Percentiles rank a stretch among this genome's conserved stretches.
Conservation (phyloP, 2,888 invertebrate species). For the Xylophagus ater region DNA sequence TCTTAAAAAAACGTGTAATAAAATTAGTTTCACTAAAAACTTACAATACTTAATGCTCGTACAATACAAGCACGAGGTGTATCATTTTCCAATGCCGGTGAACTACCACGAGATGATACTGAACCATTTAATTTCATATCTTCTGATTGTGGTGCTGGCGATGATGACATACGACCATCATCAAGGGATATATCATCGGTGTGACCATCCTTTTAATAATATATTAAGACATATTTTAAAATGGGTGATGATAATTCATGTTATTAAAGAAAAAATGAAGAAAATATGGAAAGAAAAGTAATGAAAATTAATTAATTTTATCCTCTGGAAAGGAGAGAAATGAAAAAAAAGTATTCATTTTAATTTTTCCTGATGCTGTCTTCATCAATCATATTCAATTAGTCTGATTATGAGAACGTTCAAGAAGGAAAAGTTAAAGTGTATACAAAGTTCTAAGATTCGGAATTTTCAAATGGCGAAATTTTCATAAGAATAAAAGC, state of each 20-base stretch:
- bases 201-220: constrained; percentile 26
- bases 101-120: constrained; percentile 35
- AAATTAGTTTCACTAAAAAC: constrained; percentile 19
- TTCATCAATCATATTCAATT: constrained; percentile 19
- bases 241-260: neutral
- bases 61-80: constrained; percentile 31
- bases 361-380: constrained; percentile 12
- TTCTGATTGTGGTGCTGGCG: constrained; percentile 27
- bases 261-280: neutral
- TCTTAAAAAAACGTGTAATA: neutral
- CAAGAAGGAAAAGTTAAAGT: constrained; percentile 9
- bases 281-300: constrained; percentile 9
- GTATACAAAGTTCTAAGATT: too few species aligned
- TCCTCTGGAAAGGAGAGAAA: constrained; percentile 9
- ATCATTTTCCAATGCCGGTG: constrained; percentile 29
- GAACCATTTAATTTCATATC: constrained; percentile 34
- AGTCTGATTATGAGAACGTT: constrained; percentile 4
- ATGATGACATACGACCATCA: constrained; percentile 30
- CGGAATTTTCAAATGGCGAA: too few species aligned
- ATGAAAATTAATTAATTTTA: constrained; percentile 19
- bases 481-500: too few species aligned
- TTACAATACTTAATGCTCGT: constrained; percentile 39
- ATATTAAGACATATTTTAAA: neutral
- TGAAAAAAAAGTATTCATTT: constrained; percentile 19
- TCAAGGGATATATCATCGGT: constrained; percentile 33